Conservation (phyloP, 1,140 invertebrate species). For the Drosophila busckii region DNA sequence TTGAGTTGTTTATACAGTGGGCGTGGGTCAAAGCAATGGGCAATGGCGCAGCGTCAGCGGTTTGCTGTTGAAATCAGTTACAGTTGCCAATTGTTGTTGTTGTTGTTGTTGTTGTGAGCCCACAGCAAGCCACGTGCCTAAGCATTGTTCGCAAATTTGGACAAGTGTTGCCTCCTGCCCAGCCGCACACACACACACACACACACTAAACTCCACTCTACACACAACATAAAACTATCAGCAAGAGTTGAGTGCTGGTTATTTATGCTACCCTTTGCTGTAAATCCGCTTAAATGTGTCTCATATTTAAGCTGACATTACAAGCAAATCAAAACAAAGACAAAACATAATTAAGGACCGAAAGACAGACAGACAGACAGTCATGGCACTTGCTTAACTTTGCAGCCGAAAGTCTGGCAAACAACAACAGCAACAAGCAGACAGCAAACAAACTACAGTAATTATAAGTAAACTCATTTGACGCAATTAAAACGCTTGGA, state of each 20-base stretch:
- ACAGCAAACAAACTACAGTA: constrained; percentile 60
- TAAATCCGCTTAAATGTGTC: constrained; percentile 55
- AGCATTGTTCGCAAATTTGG: constrained; percentile 63
- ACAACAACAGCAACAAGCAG: constrained; percentile 11
- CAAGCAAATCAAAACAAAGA: constrained; percentile 60
- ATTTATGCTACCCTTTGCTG: constrained; percentile 59
- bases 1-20: constrained; percentile 78
- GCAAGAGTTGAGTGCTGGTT: constrained; percentile 35
- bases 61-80: constrained; percentile 49
- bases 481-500: constrained; percentile 37
- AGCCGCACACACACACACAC: neutral
- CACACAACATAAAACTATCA: constrained; percentile 73
- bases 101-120: constrained; percentile 17
- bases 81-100: constrained; percentile 41
- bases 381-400: constrained; percentile 12
- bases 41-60: constrained; percentile 28
- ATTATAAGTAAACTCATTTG: constrained; percentile 48
- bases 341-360: constrained; percentile 44
- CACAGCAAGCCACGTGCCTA: constrained; percentile 53
- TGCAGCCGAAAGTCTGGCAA: constrained; percentile 6
- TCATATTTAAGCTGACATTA: constrained; percentile 52
- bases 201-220: constrained; percentile 6
- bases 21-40: constrained; percentile 32
- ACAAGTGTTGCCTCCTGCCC: constrained; percentile 36
- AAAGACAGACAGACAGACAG: neutral